Evolutionary conservation across 2,888 invertebrate genomes (phyloP).

Genomic region (Drosophila stalkeri): DNA sequence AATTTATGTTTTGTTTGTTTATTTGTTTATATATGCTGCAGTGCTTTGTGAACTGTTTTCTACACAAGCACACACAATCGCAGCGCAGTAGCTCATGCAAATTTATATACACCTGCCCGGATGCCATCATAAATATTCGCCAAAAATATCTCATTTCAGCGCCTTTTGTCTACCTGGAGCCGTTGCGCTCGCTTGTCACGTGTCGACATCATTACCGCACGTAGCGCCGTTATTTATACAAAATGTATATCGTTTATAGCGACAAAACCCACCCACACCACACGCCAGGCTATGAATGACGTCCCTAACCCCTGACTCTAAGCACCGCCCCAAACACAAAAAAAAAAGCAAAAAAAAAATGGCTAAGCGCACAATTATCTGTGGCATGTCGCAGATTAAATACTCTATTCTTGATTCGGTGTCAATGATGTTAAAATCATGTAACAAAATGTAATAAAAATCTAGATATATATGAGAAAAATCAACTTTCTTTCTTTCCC

Average conservation of each 20-base stretch:
- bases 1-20: conserved; percentile 78
- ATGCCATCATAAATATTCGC: conserved; percentile 73
- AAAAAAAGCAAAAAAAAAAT: neutral
- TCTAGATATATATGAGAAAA: neutral
- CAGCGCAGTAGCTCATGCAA: conserved; percentile 70
- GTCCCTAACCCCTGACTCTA: neutral
- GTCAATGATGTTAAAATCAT: neutral
- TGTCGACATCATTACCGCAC: conserved; percentile 84
- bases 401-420: conserved; percentile 4
- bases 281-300: neutral
- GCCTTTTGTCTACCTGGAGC: conserved; percentile 69
- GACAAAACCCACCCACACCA: conserved; percentile 12
- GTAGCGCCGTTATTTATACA: conserved; percentile 83
- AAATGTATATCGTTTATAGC: conserved; percentile 76
- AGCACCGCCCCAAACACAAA: neutral
- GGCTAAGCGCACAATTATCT: neutral
- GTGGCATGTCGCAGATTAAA: neutral
- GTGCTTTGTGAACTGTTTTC: conserved; percentile 62
- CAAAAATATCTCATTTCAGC: conserved; percentile 78
- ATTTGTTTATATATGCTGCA: conserved; percentile 73
- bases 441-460: neutral
- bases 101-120: conserved; percentile 74
- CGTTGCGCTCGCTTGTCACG: conserved; percentile 82
- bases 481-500: neutral
- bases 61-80: conserved; percentile 23